Conservation (phyloP, 2,888 invertebrate genomes). For the Cremastobaeus sp. region DNA sequence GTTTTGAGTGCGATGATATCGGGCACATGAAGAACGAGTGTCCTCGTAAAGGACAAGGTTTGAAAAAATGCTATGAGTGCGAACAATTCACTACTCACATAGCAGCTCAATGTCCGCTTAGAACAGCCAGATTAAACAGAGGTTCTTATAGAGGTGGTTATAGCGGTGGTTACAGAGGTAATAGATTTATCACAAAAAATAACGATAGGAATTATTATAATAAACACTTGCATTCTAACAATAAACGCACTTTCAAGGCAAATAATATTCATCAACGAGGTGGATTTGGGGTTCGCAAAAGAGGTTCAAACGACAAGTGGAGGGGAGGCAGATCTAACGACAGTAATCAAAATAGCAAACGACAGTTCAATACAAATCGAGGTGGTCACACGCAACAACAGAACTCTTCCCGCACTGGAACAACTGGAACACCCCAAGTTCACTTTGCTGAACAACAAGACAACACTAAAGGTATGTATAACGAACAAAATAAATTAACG, state of each 20-base stretch:
- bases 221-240: background rate
- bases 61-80: constrained; percentile 15
- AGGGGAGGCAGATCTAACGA: constrained; percentile 5
- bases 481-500: background rate
- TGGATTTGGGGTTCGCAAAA: constrained; percentile 2
- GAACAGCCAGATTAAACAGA: background rate
- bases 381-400: constrained; percentile 18
- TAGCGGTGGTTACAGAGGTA: constrained; percentile 4
- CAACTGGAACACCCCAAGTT: background rate
- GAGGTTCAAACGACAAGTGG: no score
- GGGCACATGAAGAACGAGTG: constrained; percentile 26
- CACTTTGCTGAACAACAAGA: background rate
- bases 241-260: constrained; percentile 11
- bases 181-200: background rate
- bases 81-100: constrained; percentile 6
- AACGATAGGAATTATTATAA: constrained; percentile 1
- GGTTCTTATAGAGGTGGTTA: background rate
- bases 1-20: background rate
- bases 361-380: constrained; percentile 9
- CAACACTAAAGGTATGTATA: constrained; percentile 11
- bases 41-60: constrained; percentile 11
- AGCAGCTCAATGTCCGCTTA: constrained; percentile 10
- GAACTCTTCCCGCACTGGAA: background rate
- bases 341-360: background rate
- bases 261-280: background rate